Evolutionary conservation across 2,888 invertebrate species (phyloP), one percentile per base, ranked within the genome.

Genomic region (Chironomus riparius): DNA sequence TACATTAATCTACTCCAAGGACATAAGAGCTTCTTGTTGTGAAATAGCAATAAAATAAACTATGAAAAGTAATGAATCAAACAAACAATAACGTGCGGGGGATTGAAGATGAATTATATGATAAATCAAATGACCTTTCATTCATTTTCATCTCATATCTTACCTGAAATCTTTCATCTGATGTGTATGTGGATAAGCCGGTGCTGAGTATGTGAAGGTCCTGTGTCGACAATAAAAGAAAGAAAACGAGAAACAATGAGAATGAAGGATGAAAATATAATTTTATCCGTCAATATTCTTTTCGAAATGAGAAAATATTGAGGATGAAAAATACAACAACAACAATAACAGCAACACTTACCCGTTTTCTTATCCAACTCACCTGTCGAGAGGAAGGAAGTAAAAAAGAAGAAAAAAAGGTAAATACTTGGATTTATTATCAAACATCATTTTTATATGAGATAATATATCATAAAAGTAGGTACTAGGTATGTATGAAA

Each of bases 101-200:
- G n/a, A 1, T 7, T 38, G n/a, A n/a, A n/a, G n/a, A n/a, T 38
- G 38, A 38, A 10, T 38, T 38, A 38, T 38, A 38, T 38, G 10
- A 38, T 38, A 38, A 38, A 38, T 38, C 38, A 38, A 38, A 38
- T 38, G 10, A 38, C 10, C 38, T 38, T 38, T 38, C 38, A 38
- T 38, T 38, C 38, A 38, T 38, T 38, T 38, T 38, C 38, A 38
- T 38, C 38, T 38, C 38, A 65, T 71, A 22, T 15, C 62, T 48
- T 82, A 86, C 86, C 85, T 90, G 90, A 86, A 92, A 92, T 83
- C 92, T 86, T 81, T 91, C 90, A 83, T 92, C 92, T 73, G 91
- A 91, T 71, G 92, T 92, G 83, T 92, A 92, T 70, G 91, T 91
- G 78, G 90, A 85, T 80, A 91, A 90, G 15, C 92, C 92, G 0